A percentile compares a stretch with the other conserved stretches of the same genome.
phyloP scores from a whole-genome alignment of 2,888 invertebrate genomes.

The Lasius fuliginosus region DNA sequence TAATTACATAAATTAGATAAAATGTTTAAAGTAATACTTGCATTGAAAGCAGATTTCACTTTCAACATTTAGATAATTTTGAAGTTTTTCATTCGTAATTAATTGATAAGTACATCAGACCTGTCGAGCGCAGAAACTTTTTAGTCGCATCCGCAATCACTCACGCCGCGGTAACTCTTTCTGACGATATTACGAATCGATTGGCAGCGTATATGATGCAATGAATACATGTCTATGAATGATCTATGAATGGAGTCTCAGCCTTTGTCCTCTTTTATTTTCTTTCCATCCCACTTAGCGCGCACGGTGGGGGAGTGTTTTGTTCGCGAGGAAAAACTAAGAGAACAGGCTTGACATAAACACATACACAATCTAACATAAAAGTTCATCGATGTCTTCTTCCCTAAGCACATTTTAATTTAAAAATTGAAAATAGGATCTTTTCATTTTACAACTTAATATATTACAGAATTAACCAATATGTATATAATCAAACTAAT shows the following conservation, averaged over 20 bases:
- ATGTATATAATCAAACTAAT: constrained; percentile 35
- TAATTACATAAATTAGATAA: background rate
- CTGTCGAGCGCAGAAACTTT: no score
- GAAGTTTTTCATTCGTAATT: background rate
- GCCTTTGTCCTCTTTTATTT: background rate
- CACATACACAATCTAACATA: background rate
- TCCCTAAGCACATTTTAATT: background rate
- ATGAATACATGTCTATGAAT: background rate
- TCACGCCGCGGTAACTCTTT: background rate
- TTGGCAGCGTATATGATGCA: background rate
- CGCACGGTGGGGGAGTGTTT: background rate
- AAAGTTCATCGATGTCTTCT: background rate
- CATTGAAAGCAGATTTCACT: background rate
- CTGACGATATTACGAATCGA: background rate
- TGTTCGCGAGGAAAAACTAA: background rate
- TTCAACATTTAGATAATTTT: background rate
- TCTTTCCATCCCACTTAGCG: background rate
- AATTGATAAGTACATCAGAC: background rate
- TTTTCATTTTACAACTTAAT: constrained; percentile 28
- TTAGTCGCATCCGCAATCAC: no score
- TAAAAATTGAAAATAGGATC: constrained; percentile 11
- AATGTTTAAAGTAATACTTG: background rate
- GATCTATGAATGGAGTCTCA: background rate
- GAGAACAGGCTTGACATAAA: background rate
- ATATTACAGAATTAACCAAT: constrained; percentile 5